These are phyloP conservation scores for Halichoerus grypus DNA, from an alignment of 2,113 vertebrate genomes.

Conservation along the genomic window DNA sequence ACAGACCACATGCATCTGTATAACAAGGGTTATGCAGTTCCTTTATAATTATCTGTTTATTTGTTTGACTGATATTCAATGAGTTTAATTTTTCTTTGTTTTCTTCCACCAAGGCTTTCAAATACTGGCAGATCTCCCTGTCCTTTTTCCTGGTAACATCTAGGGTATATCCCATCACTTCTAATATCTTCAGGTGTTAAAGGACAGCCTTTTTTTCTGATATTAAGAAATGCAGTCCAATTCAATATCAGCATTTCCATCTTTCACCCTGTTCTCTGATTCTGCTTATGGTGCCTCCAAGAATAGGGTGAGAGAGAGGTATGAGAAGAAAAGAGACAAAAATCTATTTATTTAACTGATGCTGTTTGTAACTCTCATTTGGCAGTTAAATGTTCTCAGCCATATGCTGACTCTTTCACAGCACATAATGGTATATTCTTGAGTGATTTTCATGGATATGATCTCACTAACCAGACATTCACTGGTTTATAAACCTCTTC, in stretches of 20 bases:
- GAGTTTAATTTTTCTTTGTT: neutral
- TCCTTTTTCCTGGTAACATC: neutral
- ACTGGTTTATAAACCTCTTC: neutral
- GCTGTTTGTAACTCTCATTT: neutral
- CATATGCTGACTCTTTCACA: neutral
- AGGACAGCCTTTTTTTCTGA: neutral
- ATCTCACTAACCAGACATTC: neutral
- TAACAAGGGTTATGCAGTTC: neutral
- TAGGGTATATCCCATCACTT: neutral
- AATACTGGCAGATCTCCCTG: neutral
- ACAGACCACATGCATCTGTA: neutral
- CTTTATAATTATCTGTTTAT: neutral
- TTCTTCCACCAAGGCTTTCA: neutral
- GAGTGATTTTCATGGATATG: neutral
- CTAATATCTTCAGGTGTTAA: slow-evolving; percentile 1
- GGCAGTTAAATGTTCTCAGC: neutral
- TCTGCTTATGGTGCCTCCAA: neutral
- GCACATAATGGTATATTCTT: neutral
- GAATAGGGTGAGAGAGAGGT: neutral
- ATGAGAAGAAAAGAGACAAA: neutral
- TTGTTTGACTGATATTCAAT: neutral
- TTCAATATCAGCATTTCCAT: neutral
- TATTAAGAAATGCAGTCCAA: neutral
- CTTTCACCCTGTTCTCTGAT: neutral
- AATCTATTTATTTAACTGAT: neutral